phyloP scores from a whole-genome alignment of 1,140 invertebrate genomes.

The Galleria mellonella region DNA sequence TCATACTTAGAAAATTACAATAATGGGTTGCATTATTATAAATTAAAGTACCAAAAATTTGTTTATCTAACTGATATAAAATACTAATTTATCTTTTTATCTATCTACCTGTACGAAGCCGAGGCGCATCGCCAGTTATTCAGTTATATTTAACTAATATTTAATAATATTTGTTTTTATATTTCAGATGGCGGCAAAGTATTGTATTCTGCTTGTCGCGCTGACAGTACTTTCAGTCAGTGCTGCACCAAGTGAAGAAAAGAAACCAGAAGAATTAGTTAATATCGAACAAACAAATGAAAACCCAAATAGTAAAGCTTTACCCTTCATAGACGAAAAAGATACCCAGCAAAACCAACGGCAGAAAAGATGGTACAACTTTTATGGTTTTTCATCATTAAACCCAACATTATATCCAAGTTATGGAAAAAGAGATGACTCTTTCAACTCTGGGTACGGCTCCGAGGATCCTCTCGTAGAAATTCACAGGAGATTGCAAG shows the following conservation, averaged over 20 bases:
- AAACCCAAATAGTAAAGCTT: not conserved
- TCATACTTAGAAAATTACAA: too few species aligned
- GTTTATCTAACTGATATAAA: too few species aligned
- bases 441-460: slow-evolving; percentile 23
- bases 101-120: too few species aligned
- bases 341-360: slow-evolving; percentile 15
- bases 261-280: not conserved
- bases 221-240: not conserved
- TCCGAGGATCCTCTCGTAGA: slow-evolving; percentile 25
- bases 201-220: not conserved
- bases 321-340: not conserved
- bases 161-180: not conserved
- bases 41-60: too few species aligned
- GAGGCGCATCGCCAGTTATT: too few species aligned
- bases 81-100: too few species aligned
- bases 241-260: slow-evolving; percentile 5
- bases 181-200: slow-evolving; percentile 6
- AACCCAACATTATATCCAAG: slow-evolving; percentile 21
- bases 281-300: not conserved
- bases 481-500: slow-evolving; percentile 37
- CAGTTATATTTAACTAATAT: too few species aligned
- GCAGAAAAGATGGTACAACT: slow-evolving; percentile 48
- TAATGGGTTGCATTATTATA: too few species aligned
- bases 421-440: slow-evolving; percentile 30
- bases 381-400: slow-evolving; percentile 25